A percentile compares a stretch with the other conserved stretches of the same genome.
These are phyloP conservation scores for Drosophila stalkeri DNA, from an alignment of 2,888 invertebrate genomes.

Conservation along the genomic window DNA sequence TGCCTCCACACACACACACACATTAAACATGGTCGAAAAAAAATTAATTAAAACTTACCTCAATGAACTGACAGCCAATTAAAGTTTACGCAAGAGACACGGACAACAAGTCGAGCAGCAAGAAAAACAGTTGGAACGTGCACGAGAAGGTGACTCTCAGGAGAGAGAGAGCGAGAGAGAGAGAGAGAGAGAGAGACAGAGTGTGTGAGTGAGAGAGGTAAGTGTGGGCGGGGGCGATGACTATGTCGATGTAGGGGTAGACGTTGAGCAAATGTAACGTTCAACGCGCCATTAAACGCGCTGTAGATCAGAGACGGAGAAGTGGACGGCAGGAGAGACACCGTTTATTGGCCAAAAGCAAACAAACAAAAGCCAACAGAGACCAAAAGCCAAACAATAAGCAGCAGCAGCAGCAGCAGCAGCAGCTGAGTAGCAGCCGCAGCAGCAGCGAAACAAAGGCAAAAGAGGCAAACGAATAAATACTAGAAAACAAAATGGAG, in stretches of 20 bases:
- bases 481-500: constrained; percentile 62
- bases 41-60: constrained; percentile 79
- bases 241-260: constrained; percentile 5
- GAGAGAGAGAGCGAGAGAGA: not conserved
- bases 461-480: constrained; percentile 59
- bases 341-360: constrained; percentile 77
- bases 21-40: constrained; percentile 48
- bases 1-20: constrained; percentile 5
- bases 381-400: constrained; percentile 69
- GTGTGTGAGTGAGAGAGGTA: not conserved
- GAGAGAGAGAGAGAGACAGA: not conserved
- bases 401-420: constrained; percentile 46
- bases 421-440: constrained; percentile 24
- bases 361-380: constrained; percentile 70
- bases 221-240: not conserved
- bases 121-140: constrained; percentile 15
- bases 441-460: constrained; percentile 42
- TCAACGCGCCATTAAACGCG: constrained; percentile 72
- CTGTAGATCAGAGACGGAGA: constrained; percentile 13
- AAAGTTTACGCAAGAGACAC: constrained; percentile 72
- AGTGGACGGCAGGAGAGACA: constrained; percentile 15
- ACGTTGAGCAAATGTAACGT: constrained; percentile 55
- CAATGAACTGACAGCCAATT: constrained; percentile 76
- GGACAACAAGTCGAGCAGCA: constrained; percentile 55
- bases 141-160: not conserved